Conservation (phyloP, 2,888 invertebrate species). For the Lithosia quadra region DNA sequence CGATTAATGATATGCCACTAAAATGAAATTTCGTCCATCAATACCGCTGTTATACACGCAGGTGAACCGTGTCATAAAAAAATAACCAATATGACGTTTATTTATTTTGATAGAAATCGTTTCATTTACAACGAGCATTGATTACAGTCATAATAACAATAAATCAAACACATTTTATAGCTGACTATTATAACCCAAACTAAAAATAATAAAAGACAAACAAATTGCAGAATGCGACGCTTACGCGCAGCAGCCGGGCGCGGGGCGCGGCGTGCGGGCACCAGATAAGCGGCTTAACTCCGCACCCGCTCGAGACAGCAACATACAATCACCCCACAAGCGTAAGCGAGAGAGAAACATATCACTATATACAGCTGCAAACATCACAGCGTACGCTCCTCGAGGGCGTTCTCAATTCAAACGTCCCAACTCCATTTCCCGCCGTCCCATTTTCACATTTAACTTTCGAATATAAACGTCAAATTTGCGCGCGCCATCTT, state of each 20-base stretch:
- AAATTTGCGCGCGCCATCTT: conserved; percentile 37
- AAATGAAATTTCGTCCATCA: not conserved
- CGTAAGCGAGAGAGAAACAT: conserved; percentile 64
- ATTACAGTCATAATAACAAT: conserved; percentile 40
- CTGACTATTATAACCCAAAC: conserved; percentile 42
- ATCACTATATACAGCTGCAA: conserved; percentile 82
- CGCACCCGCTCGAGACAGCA: conserved; percentile 70
- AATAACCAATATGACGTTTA: not conserved
- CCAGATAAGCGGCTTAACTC: conserved; percentile 86
- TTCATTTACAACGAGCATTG: conserved; percentile 31
- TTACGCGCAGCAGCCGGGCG: conserved; percentile 80
- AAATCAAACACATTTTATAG: conserved; percentile 48
- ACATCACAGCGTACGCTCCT: conserved; percentile 75
- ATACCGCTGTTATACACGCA: not conserved
- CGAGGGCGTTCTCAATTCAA: conserved; percentile 54
- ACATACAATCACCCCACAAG: conserved; percentile 43
- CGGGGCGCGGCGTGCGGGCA: conserved; percentile 81
- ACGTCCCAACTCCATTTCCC: conserved; percentile 54
- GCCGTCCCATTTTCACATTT: conserved; percentile 44
- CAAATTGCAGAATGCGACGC: conserved; percentile 74
- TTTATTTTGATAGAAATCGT: conserved; percentile 25
- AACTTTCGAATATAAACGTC: conserved; percentile 32
- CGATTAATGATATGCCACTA: not conserved
- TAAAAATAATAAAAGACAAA: conserved; percentile 51
- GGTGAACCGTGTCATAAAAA: not conserved